phyloP scores from a whole-genome alignment of 2,888 invertebrate species.

The Philereme transversata region DNA sequence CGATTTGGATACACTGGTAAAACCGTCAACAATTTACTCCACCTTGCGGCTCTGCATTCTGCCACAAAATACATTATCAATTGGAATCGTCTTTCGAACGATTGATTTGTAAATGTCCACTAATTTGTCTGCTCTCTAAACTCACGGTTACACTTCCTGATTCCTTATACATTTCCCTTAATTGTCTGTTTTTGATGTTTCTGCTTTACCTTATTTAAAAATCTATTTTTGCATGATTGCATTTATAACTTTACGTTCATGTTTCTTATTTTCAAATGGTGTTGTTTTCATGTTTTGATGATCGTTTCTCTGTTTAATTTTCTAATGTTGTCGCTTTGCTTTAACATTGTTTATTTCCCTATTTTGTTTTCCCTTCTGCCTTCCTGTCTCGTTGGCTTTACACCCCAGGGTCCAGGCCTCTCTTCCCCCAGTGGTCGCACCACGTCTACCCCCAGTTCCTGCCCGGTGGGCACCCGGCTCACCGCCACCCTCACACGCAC shows the following conservation, averaged over 20 bases:
- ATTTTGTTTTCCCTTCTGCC: slow-evolving; percentile 21
- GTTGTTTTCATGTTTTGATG: background rate
- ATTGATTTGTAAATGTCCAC: slow-evolving; percentile 31
- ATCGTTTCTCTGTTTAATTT: slow-evolving; percentile 4
- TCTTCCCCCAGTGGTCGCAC: slow-evolving; percentile 97
- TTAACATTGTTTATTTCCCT: background rate
- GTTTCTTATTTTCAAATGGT: background rate
- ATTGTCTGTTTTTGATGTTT: slow-evolving; percentile 3
- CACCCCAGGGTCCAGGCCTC: slow-evolving; percentile 87
- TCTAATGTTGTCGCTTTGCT: slow-evolving; percentile 2
- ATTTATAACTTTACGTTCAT: background rate
- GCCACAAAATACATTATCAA: slow-evolving; percentile 41
- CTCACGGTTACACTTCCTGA: slow-evolving; percentile 27
- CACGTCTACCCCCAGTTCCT: slow-evolving; percentile 97
- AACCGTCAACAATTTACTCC: slow-evolving; percentile 68
- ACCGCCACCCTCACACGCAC: slow-evolving; percentile 83
- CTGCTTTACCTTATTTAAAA: slow-evolving; percentile 15
- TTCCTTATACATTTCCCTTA: slow-evolving; percentile 15
- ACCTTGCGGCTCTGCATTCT: slow-evolving; percentile 55
- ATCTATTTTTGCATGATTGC: slow-evolving; percentile 9
- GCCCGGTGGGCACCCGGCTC: slow-evolving; percentile 92
- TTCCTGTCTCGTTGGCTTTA: slow-evolving; percentile 18
- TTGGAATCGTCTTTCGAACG: slow-evolving; percentile 39
- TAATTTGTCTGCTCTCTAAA: slow-evolving; percentile 22
- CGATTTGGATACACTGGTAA: slow-evolving; percentile 82